Evolutionary conservation across 2,113 vertebrate genomes (phyloP).

Genomic region (Dinomys branickii): DNA sequence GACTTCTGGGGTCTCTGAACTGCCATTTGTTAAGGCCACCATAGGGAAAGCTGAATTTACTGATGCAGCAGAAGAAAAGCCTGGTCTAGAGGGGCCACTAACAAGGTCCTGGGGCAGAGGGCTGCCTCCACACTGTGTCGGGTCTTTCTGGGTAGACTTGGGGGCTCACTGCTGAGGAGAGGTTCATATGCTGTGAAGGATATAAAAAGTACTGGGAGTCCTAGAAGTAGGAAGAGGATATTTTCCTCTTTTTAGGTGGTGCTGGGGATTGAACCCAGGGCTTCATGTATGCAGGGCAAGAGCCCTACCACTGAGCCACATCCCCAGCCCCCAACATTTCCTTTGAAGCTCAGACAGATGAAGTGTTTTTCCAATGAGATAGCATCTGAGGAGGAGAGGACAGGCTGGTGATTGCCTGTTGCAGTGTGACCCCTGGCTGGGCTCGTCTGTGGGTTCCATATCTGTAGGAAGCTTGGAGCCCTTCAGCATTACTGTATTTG

Average conservation of each 20-base stretch:
- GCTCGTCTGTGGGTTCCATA: not conserved
- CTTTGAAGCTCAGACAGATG: not conserved
- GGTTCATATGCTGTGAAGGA: not conserved
- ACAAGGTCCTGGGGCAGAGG: not conserved
- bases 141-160: not conserved
- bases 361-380: not conserved
- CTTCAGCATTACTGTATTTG: not conserved
- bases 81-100: not conserved
- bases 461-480: not conserved
- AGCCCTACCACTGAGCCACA: too few species aligned
- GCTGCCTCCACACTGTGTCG: too few species aligned
- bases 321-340: not conserved
- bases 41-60: not conserved
- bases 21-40: not conserved
- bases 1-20: not conserved
- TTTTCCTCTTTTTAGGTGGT: not conserved
- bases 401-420: not conserved
- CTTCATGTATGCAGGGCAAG: too few species aligned
- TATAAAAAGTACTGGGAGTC: not conserved
- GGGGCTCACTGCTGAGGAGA: not conserved
- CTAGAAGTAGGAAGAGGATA: not conserved
- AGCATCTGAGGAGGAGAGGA: not conserved
- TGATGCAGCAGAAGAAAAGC: not conserved
- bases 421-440: not conserved
- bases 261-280: too few species aligned